A percentile compares a stretch with the other conserved stretches of the same genome.
phyloP scores from a whole-genome alignment of 2,888 invertebrate genomes.

The Pyrochroa serraticornis region DNA sequence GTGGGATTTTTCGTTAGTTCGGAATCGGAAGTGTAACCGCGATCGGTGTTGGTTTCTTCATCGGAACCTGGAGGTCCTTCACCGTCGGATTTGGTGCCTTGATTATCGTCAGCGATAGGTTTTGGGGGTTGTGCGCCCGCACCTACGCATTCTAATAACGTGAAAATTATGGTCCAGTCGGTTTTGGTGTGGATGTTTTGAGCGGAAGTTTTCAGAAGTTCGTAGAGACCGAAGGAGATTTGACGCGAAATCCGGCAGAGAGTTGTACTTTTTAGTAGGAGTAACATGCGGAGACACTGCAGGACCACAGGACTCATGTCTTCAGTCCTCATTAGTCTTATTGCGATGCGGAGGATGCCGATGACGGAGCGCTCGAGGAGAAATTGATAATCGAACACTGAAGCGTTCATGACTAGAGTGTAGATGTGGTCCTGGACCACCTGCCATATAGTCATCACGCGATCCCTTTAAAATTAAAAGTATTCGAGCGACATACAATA shows the following conservation, averaged over 20 bases:
- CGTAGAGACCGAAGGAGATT: slow-evolving; percentile 92
- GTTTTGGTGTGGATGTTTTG: slow-evolving; percentile 93
- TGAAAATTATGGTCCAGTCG: slow-evolving; percentile 96
- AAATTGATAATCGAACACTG: slow-evolving; percentile 75
- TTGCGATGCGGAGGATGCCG: slow-evolving; percentile 86
- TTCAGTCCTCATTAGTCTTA: slow-evolving; percentile 89
- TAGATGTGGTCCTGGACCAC: slow-evolving; percentile 80
- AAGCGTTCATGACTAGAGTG: slow-evolving; percentile 73
- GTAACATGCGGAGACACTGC: slow-evolving; percentile 78
- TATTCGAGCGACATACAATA: too few relatives aligned
- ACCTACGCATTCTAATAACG: slow-evolving; percentile 91
- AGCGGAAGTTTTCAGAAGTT: slow-evolving; percentile 90
- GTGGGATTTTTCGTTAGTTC: slow-evolving; percentile 65
- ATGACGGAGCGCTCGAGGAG: slow-evolving; percentile 84
- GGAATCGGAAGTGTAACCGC: slow-evolving; percentile 86
- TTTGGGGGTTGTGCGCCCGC: slow-evolving; percentile 77
- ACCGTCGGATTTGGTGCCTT: slow-evolving; percentile 62
- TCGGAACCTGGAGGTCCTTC: slow-evolving; percentile 62
- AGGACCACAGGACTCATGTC: slow-evolving; percentile 87
- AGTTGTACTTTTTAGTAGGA: slow-evolving; percentile 74
- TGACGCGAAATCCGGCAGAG: slow-evolving; percentile 77
- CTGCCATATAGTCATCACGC: slow-evolving; percentile 84
- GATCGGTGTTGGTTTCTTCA: slow-evolving; percentile 64
- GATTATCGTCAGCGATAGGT: slow-evolving; percentile 52
- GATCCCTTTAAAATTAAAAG: slow-evolving; percentile 69